These are phyloP conservation scores for Pedetes capensis DNA, from an alignment of 2,113 vertebrate genomes.

Conservation along the genomic window DNA sequence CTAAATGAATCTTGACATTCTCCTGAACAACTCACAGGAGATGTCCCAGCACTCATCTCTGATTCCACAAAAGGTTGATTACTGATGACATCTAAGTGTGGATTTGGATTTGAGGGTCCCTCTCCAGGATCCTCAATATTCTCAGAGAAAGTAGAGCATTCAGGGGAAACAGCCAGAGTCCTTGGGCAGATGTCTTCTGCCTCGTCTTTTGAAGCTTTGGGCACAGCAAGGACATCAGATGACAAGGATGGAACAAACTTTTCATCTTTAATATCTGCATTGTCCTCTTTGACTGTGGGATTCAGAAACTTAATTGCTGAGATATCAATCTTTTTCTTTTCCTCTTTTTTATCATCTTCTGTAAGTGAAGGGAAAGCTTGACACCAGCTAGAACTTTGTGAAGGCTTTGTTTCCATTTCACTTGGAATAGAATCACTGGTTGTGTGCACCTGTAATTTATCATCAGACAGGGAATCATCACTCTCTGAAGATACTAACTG, in stretches of 20 bases:
- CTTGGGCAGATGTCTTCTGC: neutral
- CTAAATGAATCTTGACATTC: constrained; percentile 7
- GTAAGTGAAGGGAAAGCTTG: constrained; percentile 12
- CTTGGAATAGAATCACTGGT: neutral
- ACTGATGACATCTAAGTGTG: neutral
- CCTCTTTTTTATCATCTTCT: constrained; percentile 65
- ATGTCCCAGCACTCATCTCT: neutral
- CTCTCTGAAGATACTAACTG: constrained; percentile 28
- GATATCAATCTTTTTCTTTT: constrained; percentile 53
- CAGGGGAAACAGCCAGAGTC: neutral
- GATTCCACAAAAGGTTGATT: constrained; percentile 29
- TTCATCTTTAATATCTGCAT: constrained; percentile 57
- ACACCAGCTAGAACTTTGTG: neutral
- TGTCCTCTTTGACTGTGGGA: constrained; percentile 61
- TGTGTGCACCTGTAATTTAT: constrained; percentile 27
- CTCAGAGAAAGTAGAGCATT: constrained; percentile 1
- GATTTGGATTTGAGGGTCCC: constrained; percentile 63
- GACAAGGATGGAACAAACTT: constrained; percentile 37
- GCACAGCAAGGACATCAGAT: neutral
- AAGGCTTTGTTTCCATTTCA: constrained; percentile 56
- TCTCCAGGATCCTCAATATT: constrained; percentile 72
- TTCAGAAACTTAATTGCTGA: neutral
- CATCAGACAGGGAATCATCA: constrained; percentile 32
- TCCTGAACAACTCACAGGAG: neutral
- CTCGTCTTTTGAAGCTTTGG: constrained; percentile 57